Evolutionary conservation across 2,888 invertebrate genomes (phyloP), one percentile per base, ranked within the genome.

Genomic region (Ganaspis brasiliensis): DNA sequence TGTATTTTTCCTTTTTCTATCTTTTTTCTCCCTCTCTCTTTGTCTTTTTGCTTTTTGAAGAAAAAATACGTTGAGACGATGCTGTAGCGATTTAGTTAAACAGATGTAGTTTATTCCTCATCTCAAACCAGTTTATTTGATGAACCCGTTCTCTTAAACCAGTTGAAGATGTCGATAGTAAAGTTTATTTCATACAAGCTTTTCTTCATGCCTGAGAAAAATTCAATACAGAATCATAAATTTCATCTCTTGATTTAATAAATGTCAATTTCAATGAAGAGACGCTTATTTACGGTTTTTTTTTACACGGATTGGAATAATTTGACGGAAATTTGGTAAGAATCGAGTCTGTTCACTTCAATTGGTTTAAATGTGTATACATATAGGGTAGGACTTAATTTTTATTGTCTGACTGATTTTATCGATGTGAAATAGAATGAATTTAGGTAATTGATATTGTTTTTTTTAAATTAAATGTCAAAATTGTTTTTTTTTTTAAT

Each of bases 141-240:
- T 67, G 67, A 67, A 67, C 67, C 67, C 45, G 67, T 67, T 67
- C 67, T 67, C 67, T 67, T 67, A 67, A 67, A 67, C 67, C 67
- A 67, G 67, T 67, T 67, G 40, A 67, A 67, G 45, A 67, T 67
- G 67, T 67, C 67, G 67, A 67, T 67, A 67, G 67, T 67, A 45
- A 67, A 67, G 67, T 45, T 67, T 67, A 67, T 67, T 40, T 67
- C 67, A 67, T 14, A 45, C 67, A 67, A 67, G 67, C 67, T 67
- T 67, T 67, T 67, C 67, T 67, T 67, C 67, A 40, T 67, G 67
- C 45, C 40, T 40, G 40, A 67, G 67, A 67, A 67, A 67, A 67
- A 67, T 67, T 67, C 40, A 67, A 45, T 52, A 52, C 40, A 37
- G 67, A 67, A 45, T 67, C 67, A 45, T 67, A 67, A 67, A 67